Base-by-base conservation (phyloP, 2,113 vertebrate species). In the Anser cygnoides region DNA sequence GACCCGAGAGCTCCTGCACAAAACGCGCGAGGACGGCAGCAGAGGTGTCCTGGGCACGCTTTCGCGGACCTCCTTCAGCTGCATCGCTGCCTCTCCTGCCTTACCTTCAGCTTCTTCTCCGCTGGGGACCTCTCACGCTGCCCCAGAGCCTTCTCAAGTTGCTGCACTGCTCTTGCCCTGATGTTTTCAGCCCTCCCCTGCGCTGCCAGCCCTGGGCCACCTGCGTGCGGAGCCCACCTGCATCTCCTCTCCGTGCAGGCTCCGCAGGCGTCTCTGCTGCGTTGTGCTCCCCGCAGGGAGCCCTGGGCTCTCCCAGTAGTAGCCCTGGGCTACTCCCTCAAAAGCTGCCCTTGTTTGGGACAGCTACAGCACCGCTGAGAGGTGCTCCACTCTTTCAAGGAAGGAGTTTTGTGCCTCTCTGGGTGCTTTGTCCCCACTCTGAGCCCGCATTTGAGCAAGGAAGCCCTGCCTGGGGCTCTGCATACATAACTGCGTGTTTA, bases 191-290 rank as follows among this genome's bases (percentile, higher is more conserved):
- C 49, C 49, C 22, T 50, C 22, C 49, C 49, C 49, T 50, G 49
- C 49, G 13, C 49, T 50, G 49, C 49, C 49, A 50, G 49, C 21
- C 49, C 49, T 20, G 49, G 22, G 22, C 49, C 22, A 4, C 46
- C 37, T 52, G 43, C 15, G 50, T 33, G 5, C 61, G 33, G 2
- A 44, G 28, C 28, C 82, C 62, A 90, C 63, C 75, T 85, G 77
- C 84, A 96, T 81, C 63, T 96, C 96, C 25, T 35, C 44, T 46
- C 44, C 18, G 44, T 96, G 96, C 39, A 54, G 65, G 41, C 78
- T 62, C 75, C 65, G 63, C 78, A 95, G 78, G 84, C 97, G 95
- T 31, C 73, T 39, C 94, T 92, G 95, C 50, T 96, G 93, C 31
- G 75, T 89, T 2, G 86, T 37, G 4, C 95, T 94, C 44, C 89